Conservation (phyloP, 2,797 vertebrate species). For the Onychomys leucogaster region DNA sequence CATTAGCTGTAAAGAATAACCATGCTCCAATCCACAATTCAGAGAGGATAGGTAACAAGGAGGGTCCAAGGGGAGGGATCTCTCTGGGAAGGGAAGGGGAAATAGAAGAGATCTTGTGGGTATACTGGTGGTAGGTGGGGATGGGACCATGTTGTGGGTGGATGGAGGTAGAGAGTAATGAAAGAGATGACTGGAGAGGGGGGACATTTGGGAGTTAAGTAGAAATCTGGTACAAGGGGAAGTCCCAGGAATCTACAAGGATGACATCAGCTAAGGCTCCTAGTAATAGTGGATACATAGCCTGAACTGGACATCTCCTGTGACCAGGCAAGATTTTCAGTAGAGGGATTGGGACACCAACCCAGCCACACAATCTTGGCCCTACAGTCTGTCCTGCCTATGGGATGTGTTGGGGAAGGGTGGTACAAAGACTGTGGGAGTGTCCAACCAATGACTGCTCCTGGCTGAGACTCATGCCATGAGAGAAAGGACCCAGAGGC, state of each 20-base stretch:
- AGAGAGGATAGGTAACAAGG: too few species aligned
- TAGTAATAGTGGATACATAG: neutral
- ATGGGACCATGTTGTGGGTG: neutral
- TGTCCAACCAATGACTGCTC: neutral
- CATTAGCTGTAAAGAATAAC: too few species aligned
- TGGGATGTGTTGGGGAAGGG: neutral
- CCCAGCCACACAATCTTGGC: neutral
- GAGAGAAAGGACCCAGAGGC: neutral
- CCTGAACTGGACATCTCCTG: neutral
- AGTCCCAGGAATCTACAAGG: neutral
- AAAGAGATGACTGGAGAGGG: neutral
- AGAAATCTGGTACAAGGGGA: neutral
- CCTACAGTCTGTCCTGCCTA: neutral
- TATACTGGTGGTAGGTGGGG: too few species aligned
- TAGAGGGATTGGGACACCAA: neutral
- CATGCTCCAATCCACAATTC: too few species aligned
- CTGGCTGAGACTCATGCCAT: neutral
- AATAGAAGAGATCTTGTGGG: too few species aligned
- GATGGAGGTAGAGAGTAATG: neutral
- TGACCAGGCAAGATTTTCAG: neutral
- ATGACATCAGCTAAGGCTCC: neutral
- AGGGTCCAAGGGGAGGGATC: too few species aligned
- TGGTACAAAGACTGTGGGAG: neutral
- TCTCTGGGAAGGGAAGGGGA: too few species aligned
- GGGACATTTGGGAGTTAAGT: neutral